Base-by-base conservation (phyloP, 2,797 vertebrate species). In the Dipus sagitta region DNA sequence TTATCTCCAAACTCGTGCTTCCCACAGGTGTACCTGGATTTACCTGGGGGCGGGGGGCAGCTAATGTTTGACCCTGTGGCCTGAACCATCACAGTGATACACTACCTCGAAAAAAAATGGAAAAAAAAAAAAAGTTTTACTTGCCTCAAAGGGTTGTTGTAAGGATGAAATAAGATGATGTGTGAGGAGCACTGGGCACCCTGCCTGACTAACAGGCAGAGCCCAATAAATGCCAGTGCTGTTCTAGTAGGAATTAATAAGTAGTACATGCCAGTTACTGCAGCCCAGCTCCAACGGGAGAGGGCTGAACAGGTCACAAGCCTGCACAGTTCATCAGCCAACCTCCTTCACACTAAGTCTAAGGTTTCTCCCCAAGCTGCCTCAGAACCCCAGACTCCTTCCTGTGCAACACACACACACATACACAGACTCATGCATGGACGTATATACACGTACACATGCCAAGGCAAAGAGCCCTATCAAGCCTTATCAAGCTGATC, bases 361-460 rank as follows among this genome's bases (percentile, higher is more conserved):
- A 58, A 47, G 47, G 7, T 30, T 76, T 68, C 93, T 80, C 71
- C 78, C 86, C 81, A 84, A 93, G 68, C 67, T 68, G 64, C 75
- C 77, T 62, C 0, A 0, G 62, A 32, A 76, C 52, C 65, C 68
- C 76, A 26, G 42, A 13, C 67, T 26, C 23, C 32, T 80, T 58
- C 58, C 78, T 26, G 23, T 20, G 64, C 26, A 42, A 38, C 32
- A 0, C 32, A 30, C 32, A 32, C 8, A 42, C 23, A 28, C n/a
- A 47, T 23, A 10, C 32, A 17, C 23, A 54, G 11, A 54, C 52
- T 11, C 26, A 67, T 6, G 21, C 70, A 34, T 9, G 18, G 1
- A 34, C 32, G 10, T 17, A 1, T 23, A 67, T 26, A 12, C 80
- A 64, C 6, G 62, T 64, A 26, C 17, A 17, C n/a, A 52, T 81